Evolutionary conservation across 1,140 invertebrate genomes (phyloP).

Genomic region (Drosophila parabipectinata): DNA sequence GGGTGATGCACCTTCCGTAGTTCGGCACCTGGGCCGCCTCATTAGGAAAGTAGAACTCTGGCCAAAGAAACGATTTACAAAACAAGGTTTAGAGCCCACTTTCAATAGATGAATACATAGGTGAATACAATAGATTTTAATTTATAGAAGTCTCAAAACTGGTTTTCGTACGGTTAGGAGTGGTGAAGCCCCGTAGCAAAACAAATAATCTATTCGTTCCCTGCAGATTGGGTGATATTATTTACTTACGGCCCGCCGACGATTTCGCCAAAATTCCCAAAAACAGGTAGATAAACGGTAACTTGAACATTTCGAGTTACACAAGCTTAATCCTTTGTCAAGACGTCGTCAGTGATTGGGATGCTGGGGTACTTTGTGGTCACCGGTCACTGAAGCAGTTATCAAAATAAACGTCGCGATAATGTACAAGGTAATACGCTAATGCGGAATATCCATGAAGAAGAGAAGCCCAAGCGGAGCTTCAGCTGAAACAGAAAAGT

Average conservation of each 20-base stretch:
- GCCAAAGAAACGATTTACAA: conserved; percentile 11
- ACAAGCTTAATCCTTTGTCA: conserved; percentile 39
- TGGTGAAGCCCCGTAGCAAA: conserved; percentile 48
- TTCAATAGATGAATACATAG: neutral
- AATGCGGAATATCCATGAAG: conserved; percentile 45
- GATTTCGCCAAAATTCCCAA: conserved; percentile 35
- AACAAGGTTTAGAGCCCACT: conserved; percentile 8
- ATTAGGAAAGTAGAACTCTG: conserved; percentile 80
- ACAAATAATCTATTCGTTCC: conserved; percentile 31
- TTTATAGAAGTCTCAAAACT: conserved; percentile 38
- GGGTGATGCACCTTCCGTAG: conserved; percentile 79
- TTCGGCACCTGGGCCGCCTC: conserved; percentile 74
- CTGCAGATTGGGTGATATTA: conserved; percentile 15
- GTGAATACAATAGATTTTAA: conserved; percentile 18
- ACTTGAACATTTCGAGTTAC: conserved; percentile 43
- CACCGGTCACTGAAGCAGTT: conserved; percentile 21
- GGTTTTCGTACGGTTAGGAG: conserved; percentile 40
- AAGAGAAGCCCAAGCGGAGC: conserved; percentile 46
- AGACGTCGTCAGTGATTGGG: conserved; percentile 49
- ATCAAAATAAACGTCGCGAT: conserved; percentile 49
- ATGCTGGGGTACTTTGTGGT: neutral
- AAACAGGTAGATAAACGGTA: conserved; percentile 30
- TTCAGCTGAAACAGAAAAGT: conserved; percentile 15
- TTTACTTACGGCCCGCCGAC: conserved; percentile 43
- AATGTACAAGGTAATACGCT: conserved; percentile 15